Evolutionary conservation across 2,113 vertebrate genomes (phyloP).

Genomic region (Oenanthe melanoleuca): DNA sequence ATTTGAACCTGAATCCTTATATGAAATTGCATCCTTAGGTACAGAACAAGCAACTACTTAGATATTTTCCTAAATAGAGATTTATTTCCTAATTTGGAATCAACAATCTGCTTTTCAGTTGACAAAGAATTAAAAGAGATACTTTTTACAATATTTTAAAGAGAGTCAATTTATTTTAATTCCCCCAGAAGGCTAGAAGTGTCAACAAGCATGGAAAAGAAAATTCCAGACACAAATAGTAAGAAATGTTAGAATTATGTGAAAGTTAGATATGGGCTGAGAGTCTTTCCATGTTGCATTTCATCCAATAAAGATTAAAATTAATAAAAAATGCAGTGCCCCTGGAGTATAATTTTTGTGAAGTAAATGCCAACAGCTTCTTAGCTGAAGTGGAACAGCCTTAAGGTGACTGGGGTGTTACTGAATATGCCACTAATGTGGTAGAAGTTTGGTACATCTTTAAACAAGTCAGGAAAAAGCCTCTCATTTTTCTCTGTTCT

Average conservation of each 20-base stretch:
- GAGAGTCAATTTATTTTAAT: not conserved
- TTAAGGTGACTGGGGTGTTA: conserved; percentile 11
- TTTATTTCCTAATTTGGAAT: not conserved
- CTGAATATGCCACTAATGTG: not conserved
- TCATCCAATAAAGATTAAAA: not conserved
- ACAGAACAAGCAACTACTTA: not conserved
- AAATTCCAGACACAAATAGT: not conserved
- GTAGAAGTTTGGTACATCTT: conserved; percentile 18
- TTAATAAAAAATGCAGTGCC: conserved; percentile 6
- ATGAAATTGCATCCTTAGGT: not conserved
- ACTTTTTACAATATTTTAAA: not conserved
- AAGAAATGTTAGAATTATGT: conserved; percentile 15
- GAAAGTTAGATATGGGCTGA: not conserved
- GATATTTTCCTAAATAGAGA: not conserved
- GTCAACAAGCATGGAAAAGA: not conserved
- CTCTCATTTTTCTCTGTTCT: conserved; percentile 77
- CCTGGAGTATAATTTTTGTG: not conserved
- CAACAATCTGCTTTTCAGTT: not conserved
- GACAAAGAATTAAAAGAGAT: not conserved
- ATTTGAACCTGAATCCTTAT: not conserved
- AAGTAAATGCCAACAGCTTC: conserved; percentile 25
- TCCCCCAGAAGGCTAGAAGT: not conserved
- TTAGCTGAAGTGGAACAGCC: conserved; percentile 21
- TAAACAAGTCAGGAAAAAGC: conserved; percentile 27
- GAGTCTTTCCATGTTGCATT: not conserved